Evolutionary conservation across 2,888 invertebrate species (phyloP), one percentile per base, ranked within the genome.

Genomic region (Smittia sp.): DNA sequence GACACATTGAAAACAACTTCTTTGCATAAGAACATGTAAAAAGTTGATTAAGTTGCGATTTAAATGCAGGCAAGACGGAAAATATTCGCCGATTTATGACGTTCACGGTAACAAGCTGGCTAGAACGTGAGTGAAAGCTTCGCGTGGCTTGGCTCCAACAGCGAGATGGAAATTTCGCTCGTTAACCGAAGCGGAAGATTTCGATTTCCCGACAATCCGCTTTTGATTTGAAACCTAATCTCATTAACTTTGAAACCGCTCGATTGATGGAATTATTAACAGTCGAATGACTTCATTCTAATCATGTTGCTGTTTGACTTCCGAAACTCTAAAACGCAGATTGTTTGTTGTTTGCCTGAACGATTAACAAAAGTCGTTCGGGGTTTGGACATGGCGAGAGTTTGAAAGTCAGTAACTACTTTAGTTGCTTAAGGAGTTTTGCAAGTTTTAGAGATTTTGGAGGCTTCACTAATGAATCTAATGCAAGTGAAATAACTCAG

Each of bases 51-150:
- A 32, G 32, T 32, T 32, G 32, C 32, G 32, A 32, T 32, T 9
- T 32, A 32, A 32, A 32, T 32, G 32, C 9, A 32, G 32, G 32
- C 82, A 82, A 81, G 77, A 76, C 79, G 79, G 79, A 79, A 76
- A 78, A 77, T 82, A 82, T 80, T 79, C 79, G 79, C 82, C 82
- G 79, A 79, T 80, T 77, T 82, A 80, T 80, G 82, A 82, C 81
- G 80, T 81, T 78, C 80, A 80, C 78, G 83, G 82, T 77, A 80
- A 78, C 79, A 80, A 79, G 78, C 78, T 80, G 77, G 79, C 79
- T 76, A 75, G 76, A 78, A 79, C 78, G 83, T 82, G 82, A 82
- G 82, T 82, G 78, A 73, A 20, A 67, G 38, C n/a, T 6, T 15
- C 9, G 20, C 11, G 20, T 15, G 67, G 3, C 1, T 32, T 15